Evolutionary conservation across 1,140 invertebrate genomes (phyloP), one percentile per base, ranked within the genome.

Genomic region (Chlorops oryzae): DNA sequence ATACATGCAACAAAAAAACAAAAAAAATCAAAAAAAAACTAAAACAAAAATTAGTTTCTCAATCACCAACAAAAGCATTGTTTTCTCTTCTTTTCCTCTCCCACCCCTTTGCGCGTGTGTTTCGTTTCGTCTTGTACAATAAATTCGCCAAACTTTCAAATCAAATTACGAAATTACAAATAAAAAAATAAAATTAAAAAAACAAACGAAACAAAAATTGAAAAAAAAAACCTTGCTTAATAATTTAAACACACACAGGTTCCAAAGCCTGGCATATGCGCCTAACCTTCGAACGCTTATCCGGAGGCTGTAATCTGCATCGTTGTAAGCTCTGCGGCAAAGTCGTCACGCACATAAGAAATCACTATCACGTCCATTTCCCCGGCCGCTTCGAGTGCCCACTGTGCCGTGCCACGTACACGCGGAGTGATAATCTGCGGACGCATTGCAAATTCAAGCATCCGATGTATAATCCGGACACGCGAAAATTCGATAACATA

Each of bases 221-320:
- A 20, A 43, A 20, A 43, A 43, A 43, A 43, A 22, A 13, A n/a
- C 10, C 10, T 28, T 24, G 25, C 27, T 28, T 6, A 45, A 45
- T n/a, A n/a, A n/a, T n/a, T n/a, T n/a, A n/a, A n/a, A n/a, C n/a
- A n/a, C n/a, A n/a, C 21, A 40, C 84, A 90, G 87, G 86, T 82
- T 87, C 86, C 76, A 88, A 87, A 84, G 84, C 86, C 80, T 88
- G 86, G 86, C 86, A 88, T 80, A 90, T 89, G 86, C 83, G 86
- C 78, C 85, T 88, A 76, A 88, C 86, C 74, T 90, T 89, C 81
- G 87, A 90, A 80, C 85, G 86, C 65, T 81, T 88, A 78, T 86
- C 86, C 76, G 86, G 86, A 76, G 84, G 84, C 78, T 85, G 85
- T 74, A 89, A 89, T 80, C 84, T 88, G 78, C 86, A 88, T 81